phyloP scores from a whole-genome alignment of 1,140 invertebrate genomes.

The Tetramorium simillimum region DNA sequence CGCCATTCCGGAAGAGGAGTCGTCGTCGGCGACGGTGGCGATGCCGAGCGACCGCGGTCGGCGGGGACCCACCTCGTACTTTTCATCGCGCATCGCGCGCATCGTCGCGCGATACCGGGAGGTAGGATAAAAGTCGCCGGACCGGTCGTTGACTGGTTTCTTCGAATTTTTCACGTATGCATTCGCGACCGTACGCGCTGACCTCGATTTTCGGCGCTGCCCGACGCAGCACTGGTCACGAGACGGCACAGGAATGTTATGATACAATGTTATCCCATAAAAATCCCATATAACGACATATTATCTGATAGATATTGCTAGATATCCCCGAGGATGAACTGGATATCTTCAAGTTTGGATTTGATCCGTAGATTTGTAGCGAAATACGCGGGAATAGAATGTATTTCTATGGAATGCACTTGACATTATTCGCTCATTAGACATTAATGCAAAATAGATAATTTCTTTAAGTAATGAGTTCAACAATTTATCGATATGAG shows the following conservation, averaged over 20 bases:
- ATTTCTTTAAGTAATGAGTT: not conserved
- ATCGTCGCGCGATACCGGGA: not conserved
- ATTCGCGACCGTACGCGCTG: slow-evolving; percentile 36
- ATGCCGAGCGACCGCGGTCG: slow-evolving; percentile 9
- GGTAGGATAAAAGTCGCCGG: not conserved
- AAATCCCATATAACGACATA: not conserved
- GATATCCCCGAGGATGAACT: too few relatives aligned
- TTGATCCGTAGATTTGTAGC: not conserved
- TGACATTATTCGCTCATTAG: not conserved
- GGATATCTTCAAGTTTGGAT: not conserved
- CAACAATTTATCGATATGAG: not conserved
- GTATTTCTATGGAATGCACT: not conserved
- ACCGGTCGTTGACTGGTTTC: slow-evolving; percentile 69
- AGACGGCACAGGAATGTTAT: too few relatives aligned
- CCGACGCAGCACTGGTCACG: not conserved
- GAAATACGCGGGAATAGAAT: not conserved
- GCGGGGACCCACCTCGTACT: not conserved
- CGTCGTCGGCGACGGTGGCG: slow-evolving; percentile 22
- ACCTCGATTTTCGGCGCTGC: slow-evolving; percentile 63
- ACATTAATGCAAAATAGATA: not conserved
- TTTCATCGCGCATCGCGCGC: not conserved
- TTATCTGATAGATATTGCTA: not conserved
- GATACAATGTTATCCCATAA: not conserved
- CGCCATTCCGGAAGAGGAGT: slow-evolving; percentile 60
- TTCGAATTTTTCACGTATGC: slow-evolving; percentile 64